Evolutionary conservation across 2,113 vertebrate species (phyloP), one percentile per base, ranked within the genome.

Genomic region (Nettapus auritus): DNA sequence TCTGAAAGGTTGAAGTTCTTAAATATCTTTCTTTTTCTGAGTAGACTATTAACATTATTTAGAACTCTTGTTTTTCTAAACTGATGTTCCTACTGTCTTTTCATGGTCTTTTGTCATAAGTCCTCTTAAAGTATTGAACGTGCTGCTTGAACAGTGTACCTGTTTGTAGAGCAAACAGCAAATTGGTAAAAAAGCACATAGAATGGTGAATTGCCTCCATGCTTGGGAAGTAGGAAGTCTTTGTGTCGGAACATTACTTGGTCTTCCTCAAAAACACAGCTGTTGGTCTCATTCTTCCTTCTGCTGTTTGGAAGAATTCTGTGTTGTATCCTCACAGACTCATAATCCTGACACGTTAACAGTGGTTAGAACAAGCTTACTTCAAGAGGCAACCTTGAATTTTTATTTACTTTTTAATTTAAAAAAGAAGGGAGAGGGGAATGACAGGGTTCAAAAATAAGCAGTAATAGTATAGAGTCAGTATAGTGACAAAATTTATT

Each of bases 41-140:
- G 82, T 46, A 93, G 44, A 67, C 48, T 71, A 93, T 84, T 94
- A 92, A 55, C 23, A 28, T 82, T 87, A 89, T 82, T 94, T 88
- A 91, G 76, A 75, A 86, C 87, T 94, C 15, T 82, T 90, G 34
- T 60, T 86, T 94, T 95, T 81, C 42, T 66, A 83, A 93, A 67
- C 55, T 93, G 80, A 82, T 89, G 50, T 94, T 80, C 36, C 68
- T 94, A 68, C 33, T 81, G 64, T 83, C 69, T 95, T 92, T 76
- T 92, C 64, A 62, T 64, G n/a, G 63, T 85, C 40, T 92, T 90
- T 91, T 91, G 57, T 83, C 46, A 36, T 75, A 84, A 83, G 17
- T 48, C 20, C 7, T 86, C 53, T 86, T 56, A 80, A 94, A 95
- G 84, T 14, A 18, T 22, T 81, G 56, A 53, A 89, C 68, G 11